Percentiles rank a stretch among this genome's conserved stretches.
Conservation (phyloP, 2,113 vertebrate species). For the Oreocharis arfaki region DNA sequence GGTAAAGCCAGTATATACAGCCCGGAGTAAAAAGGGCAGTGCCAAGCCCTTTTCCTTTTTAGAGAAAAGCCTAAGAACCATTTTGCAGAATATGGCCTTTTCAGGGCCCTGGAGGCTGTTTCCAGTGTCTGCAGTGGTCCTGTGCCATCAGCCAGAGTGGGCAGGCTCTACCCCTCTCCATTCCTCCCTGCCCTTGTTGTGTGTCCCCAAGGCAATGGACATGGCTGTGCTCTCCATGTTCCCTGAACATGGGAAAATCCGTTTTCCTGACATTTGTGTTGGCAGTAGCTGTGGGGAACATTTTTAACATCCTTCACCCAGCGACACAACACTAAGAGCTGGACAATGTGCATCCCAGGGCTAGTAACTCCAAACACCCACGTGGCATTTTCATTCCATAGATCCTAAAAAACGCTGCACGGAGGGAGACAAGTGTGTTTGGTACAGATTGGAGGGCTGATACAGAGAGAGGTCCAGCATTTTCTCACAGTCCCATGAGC, state of each 20-base stretch:
- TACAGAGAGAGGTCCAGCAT: not conserved
- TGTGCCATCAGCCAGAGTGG: not conserved
- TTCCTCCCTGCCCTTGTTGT: not conserved
- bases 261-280: not conserved
- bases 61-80: not conserved
- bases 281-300: not conserved
- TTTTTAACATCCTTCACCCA: not conserved
- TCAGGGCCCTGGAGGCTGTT: not conserved
- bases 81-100: not conserved
- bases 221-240: not conserved
- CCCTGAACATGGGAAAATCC: accelerated
- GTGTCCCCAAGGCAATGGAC: not conserved
- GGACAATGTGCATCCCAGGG: not conserved
- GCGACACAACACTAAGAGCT: not conserved
- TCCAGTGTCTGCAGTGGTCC: not conserved
- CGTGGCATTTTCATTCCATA: accelerated
- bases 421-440: not conserved
- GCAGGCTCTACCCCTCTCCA: not conserved
- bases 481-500: not conserved
- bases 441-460: not conserved
- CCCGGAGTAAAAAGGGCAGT: not conserved
- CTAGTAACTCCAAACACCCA: not conserved
- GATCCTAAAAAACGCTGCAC: not conserved
- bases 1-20: not conserved
- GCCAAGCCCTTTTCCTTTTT: not conserved